Base-by-base conservation (phyloP, 2,888 invertebrate species). In the Pherbina coryleti region DNA sequence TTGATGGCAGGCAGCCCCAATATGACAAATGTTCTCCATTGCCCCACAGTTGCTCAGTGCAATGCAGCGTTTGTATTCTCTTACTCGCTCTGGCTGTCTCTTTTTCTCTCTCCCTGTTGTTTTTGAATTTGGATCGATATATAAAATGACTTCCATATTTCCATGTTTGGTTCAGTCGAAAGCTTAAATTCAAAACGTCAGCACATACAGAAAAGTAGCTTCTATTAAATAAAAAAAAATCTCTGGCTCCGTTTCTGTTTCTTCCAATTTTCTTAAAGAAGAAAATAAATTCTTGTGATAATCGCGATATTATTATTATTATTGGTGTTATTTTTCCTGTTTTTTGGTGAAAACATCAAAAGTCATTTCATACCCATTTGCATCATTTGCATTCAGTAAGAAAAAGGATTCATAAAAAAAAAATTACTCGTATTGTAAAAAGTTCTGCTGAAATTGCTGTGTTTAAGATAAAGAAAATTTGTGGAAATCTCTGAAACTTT, bases 121-220 rank as follows among this genome's bases (percentile, higher is more conserved):
- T 75, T 75, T 67, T 67, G 34, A 19, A 66, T 75, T 75, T 83
- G 87, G 86, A 88, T 88, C 88, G 86, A 87, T 87, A 86, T 83
- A 89, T 89, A 89, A 89, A 87, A 88, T 84, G 86, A 86, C 87
- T 88, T 87, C 86, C 87, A 87, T 87, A 87, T 88, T 88, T 87
- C 86, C 86, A 84, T 83, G 84, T 84, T 84, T 84, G 85, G 85
- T 88, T 87, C 88, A 89, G 88, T 89, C 86, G 86, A 86, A 85
- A 89, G 89, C 88, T 88, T 82, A 79, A 82, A 80, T 79, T 81
- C 81, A 81, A 81, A 78, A 79, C 82, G 82, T 81, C 75, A 78
- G 80, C 82, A 81, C 72, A 78, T 28, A 51, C 37, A 71, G 72
- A 25, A 57, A 78, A 79, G 53, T 74, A 69, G 57, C 34, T 57